Evolutionary conservation across 2,888 invertebrate genomes (phyloP).

Genomic region (Philopedon plagiatum): DNA sequence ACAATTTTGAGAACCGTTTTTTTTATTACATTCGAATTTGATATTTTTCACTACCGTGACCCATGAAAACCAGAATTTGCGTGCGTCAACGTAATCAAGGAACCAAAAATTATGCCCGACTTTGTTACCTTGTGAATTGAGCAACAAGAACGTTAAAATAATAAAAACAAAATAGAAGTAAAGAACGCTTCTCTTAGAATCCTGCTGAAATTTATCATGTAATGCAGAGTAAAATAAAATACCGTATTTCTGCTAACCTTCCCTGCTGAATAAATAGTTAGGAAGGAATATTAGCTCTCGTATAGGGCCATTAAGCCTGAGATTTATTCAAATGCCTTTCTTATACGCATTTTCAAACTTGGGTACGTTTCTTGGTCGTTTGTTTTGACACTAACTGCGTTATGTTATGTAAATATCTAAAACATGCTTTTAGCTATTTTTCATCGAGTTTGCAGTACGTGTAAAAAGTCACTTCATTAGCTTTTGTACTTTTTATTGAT

Average conservation of each 20-base stretch:
- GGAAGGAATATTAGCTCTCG: constrained; percentile 53
- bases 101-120: too few species aligned
- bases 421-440: constrained; percentile 5
- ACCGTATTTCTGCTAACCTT: not conserved
- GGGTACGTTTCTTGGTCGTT: constrained; percentile 43
- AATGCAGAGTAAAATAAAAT: not conserved
- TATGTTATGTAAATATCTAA: constrained; percentile 37
- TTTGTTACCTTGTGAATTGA: too few species aligned
- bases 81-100: too few species aligned
- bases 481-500: too few species aligned
- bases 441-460: too few species aligned
- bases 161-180: too few species aligned
- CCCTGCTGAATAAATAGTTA: constrained; percentile 50
- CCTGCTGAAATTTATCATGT: not conserved
- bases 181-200: not conserved
- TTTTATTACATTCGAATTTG: too few species aligned
- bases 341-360: constrained; percentile 44
- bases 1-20: too few species aligned
- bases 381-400: constrained; percentile 45
- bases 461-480: too few species aligned
- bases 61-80: too few species aligned
- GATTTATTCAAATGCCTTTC: constrained; percentile 56
- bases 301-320: constrained; percentile 55
- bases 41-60: too few species aligned
- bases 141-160: too few species aligned